Percentiles rank a stretch among this genome's conserved stretches.
phyloP scores from a whole-genome alignment of 2,888 invertebrate genomes.

The Hofmannophila pseudospretella region DNA sequence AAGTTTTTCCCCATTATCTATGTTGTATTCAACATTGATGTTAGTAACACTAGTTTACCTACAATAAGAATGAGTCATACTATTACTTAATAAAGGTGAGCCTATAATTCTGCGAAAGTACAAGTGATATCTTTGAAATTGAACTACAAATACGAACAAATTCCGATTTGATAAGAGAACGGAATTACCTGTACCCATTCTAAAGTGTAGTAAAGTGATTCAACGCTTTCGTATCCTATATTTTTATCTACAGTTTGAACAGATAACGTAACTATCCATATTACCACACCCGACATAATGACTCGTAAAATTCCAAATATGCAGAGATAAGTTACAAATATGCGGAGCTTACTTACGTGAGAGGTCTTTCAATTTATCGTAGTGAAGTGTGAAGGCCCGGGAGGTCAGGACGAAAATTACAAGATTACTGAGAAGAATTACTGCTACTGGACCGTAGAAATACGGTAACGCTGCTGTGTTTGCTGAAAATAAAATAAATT shows the following conservation, averaged over 20 bases:
- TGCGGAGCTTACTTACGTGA: slow-evolving; percentile 48
- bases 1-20: too few relatives aligned
- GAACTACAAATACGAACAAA: too few relatives aligned
- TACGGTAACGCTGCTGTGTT: slow-evolving; percentile 78
- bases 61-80: too few relatives aligned
- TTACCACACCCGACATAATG: background rate
- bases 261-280: background rate
- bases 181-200: too few relatives aligned
- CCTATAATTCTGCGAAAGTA: too few relatives aligned
- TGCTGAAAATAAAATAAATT: slow-evolving; percentile 50
- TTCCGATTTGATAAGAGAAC: too few relatives aligned
- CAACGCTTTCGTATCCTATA: too few relatives aligned
- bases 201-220: too few relatives aligned
- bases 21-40: too few relatives aligned
- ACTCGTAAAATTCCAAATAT: slow-evolving; percentile 13
- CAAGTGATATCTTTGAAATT: too few relatives aligned
- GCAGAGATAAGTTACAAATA: slow-evolving; percentile 7
- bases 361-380: slow-evolving; percentile 70
- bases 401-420: slow-evolving; percentile 76
- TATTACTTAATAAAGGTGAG: too few relatives aligned
- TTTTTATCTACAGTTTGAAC: slow-evolving; percentile 1
- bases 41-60: too few relatives aligned
- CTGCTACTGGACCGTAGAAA: slow-evolving; percentile 79
- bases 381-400: slow-evolving; percentile 67
- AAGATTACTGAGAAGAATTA: slow-evolving; percentile 72